phyloP scores from a whole-genome alignment of 2,888 invertebrate species.

The Teleiodes luculella region DNA sequence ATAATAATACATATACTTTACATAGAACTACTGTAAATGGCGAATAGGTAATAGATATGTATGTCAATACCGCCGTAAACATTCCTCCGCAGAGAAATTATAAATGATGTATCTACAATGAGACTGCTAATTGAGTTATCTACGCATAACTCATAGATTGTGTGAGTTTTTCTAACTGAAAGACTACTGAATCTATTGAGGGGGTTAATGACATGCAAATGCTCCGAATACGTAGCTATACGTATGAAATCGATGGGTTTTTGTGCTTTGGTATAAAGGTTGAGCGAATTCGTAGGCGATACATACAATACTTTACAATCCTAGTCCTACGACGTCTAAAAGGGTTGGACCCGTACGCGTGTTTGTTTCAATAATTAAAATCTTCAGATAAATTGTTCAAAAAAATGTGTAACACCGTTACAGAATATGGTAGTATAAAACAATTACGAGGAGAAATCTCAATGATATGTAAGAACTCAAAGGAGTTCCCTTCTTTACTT shows the following conservation, averaged over 20 bases:
- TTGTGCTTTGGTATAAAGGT: conserved; percentile 79
- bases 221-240: conserved; percentile 65
- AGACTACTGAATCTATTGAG: conserved; percentile 75
- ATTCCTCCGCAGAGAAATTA: conserved; percentile 30
- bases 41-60: conserved; percentile 50
- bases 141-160: conserved; percentile 61
- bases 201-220: conserved; percentile 60
- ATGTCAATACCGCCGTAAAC: conserved; percentile 37
- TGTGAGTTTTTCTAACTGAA: conserved; percentile 73
- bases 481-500: conserved; percentile 68
- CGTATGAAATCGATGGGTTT: conserved; percentile 74
- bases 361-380: conserved; percentile 61
- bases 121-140: conserved; percentile 40
- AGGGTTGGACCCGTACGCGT: conserved; percentile 78
- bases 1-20: conserved; percentile 39
- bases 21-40: conserved; percentile 51
- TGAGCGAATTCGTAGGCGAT: conserved; percentile 74
- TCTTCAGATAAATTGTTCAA: conserved; percentile 47
- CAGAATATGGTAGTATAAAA: conserved; percentile 43
- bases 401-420: conserved; percentile 59
- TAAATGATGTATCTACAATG: conserved; percentile 21
- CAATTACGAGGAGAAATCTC: conserved; percentile 75
- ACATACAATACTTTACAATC: conserved; percentile 62
- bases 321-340: conserved; percentile 73
- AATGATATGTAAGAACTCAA: conserved; percentile 77